Percentiles rank a stretch among this genome's conserved stretches.
Conservation (phyloP, 2,888 invertebrate genomes). For the Barypeithes pellucidus region DNA sequence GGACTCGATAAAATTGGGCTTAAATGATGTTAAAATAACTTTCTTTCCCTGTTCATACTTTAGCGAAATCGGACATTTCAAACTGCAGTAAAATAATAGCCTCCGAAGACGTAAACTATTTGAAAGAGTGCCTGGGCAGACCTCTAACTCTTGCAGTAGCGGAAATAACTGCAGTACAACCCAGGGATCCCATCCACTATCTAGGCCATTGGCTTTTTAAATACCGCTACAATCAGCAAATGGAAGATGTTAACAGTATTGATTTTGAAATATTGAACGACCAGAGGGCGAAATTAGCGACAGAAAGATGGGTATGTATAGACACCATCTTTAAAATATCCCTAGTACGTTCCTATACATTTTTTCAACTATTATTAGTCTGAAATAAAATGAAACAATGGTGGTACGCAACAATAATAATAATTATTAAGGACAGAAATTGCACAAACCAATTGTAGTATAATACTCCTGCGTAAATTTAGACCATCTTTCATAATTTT, state of each 20-base stretch:
- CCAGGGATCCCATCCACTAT: slow-evolving; percentile 71
- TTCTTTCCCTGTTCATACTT: slow-evolving; percentile 2
- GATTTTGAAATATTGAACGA: slow-evolving; percentile 65
- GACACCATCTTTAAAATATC: too few relatives aligned
- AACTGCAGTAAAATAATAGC: slow-evolving; percentile 57
- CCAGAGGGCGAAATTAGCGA: slow-evolving; percentile 64
- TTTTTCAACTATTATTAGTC: too few relatives aligned
- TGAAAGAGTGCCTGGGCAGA: slow-evolving; percentile 66
- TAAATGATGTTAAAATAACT: too few relatives aligned
- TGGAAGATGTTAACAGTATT: slow-evolving; percentile 62
- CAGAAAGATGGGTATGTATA: slow-evolving; percentile 64
- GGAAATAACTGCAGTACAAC: slow-evolving; percentile 70
- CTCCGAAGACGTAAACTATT: slow-evolving; percentile 66
- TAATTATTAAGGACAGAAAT: too few relatives aligned
- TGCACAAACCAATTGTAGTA: too few relatives aligned
- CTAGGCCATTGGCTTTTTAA: slow-evolving; percentile 72
- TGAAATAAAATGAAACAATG: too few relatives aligned
- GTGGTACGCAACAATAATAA: too few relatives aligned
- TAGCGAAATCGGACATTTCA: slow-evolving; percentile 37
- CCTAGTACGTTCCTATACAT: too few relatives aligned
- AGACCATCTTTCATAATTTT: too few relatives aligned
- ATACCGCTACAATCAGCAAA: slow-evolving; percentile 70
- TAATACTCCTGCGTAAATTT: too few relatives aligned
- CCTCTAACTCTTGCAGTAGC: slow-evolving; percentile 70
- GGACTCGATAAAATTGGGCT: too few relatives aligned